A percentile compares a stretch with the other conserved stretches of the same genome.
Conservation (phyloP, 2,888 invertebrate species). For the Synergus gifuensis region DNA sequence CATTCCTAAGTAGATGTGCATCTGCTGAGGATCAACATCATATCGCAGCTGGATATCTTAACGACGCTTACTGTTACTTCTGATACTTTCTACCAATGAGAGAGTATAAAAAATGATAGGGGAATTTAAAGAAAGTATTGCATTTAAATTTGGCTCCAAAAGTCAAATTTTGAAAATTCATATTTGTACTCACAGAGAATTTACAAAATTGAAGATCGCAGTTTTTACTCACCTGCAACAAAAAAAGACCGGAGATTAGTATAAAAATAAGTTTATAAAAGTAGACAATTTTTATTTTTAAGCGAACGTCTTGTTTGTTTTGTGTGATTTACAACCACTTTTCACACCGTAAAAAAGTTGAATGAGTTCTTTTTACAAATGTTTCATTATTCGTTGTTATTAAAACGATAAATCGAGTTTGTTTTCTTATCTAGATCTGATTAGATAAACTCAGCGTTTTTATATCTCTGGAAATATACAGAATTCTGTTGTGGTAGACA, state of each 20-base stretch:
- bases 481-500: background rate
- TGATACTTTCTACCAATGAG: conserved; percentile 19
- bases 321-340: background rate
- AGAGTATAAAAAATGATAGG: conserved; percentile 8
- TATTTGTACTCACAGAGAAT: background rate
- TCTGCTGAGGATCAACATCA: conserved; percentile 33
- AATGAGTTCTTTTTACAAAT: background rate
- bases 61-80: conserved; percentile 22
- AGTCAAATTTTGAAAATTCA: background rate
- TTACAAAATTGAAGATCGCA: background rate
- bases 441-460: background rate
- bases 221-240: background rate
- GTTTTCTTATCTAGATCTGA: conserved; percentile 11
- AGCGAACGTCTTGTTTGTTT: background rate
- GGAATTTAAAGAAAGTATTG: background rate
- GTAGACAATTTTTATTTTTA: background rate
- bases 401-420: conserved; percentile 4
- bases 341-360: background rate
- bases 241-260: background rate
- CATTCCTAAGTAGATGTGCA: conserved; percentile 8
- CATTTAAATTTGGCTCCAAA: background rate
- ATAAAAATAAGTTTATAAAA: background rate
- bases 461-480: background rate
- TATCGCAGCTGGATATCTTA: conserved; percentile 31
- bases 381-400: background rate